Percentiles rank a stretch among this genome's conserved stretches.
Conservation (phyloP, 2,113 vertebrate species). For the Coptodon bakossiorum region DNA sequence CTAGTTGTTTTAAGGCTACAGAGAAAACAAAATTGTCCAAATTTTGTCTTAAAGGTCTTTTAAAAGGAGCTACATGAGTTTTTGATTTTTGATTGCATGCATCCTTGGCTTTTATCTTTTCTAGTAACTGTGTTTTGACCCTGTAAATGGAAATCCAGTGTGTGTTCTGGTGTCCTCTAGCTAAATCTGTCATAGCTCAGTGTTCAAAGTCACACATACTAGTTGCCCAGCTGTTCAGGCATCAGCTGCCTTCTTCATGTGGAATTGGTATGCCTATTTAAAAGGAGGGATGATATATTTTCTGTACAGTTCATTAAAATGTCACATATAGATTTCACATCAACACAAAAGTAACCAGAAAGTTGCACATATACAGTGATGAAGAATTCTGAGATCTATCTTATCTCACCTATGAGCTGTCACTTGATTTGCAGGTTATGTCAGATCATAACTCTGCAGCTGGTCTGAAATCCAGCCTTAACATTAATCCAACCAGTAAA, state of each 20-base stretch:
- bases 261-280: rapidly evolving
- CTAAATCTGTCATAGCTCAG: not conserved
- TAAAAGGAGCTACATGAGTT: rapidly evolving
- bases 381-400: not conserved
- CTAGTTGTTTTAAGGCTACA: not conserved
- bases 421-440: not conserved
- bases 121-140: not conserved
- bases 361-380: not conserved
- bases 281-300: not conserved
- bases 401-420: not conserved
- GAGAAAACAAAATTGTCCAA: rapidly evolving
- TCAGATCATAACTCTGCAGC: not conserved
- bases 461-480: not conserved
- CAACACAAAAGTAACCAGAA: not conserved
- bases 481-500: not conserved
- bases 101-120: not conserved
- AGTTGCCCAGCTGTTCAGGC: not conserved
- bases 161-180: not conserved
- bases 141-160: not conserved
- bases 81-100: not conserved
- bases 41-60: not conserved
- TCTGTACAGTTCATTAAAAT: not conserved
- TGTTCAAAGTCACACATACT: not conserved
- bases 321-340: not conserved
- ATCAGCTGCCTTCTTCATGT: not conserved